Evolutionary conservation across 2,888 invertebrate species (phyloP).

Genomic region (Pandemis heparana): DNA sequence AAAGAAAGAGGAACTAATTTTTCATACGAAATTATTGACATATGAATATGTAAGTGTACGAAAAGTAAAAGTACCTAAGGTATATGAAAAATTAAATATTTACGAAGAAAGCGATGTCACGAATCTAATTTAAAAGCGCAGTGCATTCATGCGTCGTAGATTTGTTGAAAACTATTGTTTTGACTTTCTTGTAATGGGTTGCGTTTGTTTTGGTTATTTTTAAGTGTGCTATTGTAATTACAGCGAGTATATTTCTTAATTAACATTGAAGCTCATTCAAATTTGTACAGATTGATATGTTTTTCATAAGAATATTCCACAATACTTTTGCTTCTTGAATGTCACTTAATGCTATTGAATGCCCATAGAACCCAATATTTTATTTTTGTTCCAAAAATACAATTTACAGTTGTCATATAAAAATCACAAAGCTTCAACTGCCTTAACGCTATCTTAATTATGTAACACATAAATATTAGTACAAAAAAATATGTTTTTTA

Average conservation of each 20-base stretch:
- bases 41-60: too few relatives aligned
- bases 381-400: slow-evolving; percentile 11
- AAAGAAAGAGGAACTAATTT: too few relatives aligned
- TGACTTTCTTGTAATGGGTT: not conserved
- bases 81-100: too few relatives aligned
- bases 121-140: not conserved
- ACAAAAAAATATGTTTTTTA: slow-evolving; percentile 49
- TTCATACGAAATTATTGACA: too few relatives aligned
- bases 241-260: slow-evolving; percentile 42
- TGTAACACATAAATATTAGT: slow-evolving; percentile 52
- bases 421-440: slow-evolving; percentile 61
- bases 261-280: slow-evolving; percentile 26
- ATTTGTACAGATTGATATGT: slow-evolving; percentile 73
- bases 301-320: slow-evolving; percentile 7
- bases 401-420: slow-evolving; percentile 45
- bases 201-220: not conserved
- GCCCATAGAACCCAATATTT: slow-evolving; percentile 28
- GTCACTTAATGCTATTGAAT: slow-evolving; percentile 19
- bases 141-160: not conserved
- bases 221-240: not conserved
- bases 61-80: too few relatives aligned
- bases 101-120: not conserved
- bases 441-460: slow-evolving; percentile 53
- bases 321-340: not conserved
- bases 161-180: not conserved